Evolutionary conservation across 2,113 vertebrate species (phyloP), one percentile per base, ranked within the genome.

Genomic region (Larimichthys crocea): DNA sequence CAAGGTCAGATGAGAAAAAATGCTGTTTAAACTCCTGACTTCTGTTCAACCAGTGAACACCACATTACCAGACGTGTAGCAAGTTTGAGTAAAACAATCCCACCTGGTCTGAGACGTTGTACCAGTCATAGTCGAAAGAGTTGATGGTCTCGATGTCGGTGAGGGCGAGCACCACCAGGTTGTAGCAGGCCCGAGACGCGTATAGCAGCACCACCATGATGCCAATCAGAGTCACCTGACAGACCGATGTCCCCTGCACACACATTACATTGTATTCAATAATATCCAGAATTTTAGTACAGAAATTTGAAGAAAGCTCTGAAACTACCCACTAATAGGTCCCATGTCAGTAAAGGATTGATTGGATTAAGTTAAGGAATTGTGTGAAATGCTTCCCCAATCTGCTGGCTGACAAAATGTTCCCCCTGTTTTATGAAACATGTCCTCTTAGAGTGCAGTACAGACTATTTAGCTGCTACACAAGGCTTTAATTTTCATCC

Each of bases 21-120:
- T 1, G 16, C 56, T 11, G 15, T 29, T 1, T 26, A 31, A 59
- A 57, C 12, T 57, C 24, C 24, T 19, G 29, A 61, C 17, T 35
- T 20, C 17, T 52, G 48, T 31, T 50, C 10, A 20, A 50, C 56
- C 26, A 8, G 20, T 16, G 50, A 40, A 8, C 35, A 40, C 35
- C 35, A 40, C 35, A 40, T 40, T 40, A 40, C 35, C 35, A 40
- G 35, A 40, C 7, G 35, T 40, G 35, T 9, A 40, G 1, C 8
- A 14, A 19, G 16, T 19, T 66, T 7, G 15, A 26, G 48, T 29
- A 2, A 60, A 24, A 4, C 16, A 11, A 19, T 3, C 63, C 72
- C 84, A 96, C 97, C 97, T 98, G 97, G 93, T 99, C 97, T 3
- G 97, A 98, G 9, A 99, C 97, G 8, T 98, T 98, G 95, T 98